phyloP scores from a whole-genome alignment of 2,113 vertebrate species.

The Odontophorus gujanensis region DNA sequence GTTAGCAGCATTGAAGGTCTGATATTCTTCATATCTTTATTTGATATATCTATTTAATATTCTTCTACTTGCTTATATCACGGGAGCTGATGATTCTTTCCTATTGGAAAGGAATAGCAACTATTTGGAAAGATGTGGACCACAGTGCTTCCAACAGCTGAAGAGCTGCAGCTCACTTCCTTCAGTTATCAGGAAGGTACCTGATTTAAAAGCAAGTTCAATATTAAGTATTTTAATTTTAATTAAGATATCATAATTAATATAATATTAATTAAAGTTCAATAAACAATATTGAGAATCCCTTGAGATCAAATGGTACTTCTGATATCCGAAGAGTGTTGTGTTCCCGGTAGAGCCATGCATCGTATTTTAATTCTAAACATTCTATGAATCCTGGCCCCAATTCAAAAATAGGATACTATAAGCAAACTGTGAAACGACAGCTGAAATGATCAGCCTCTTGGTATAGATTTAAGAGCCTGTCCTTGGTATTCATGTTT shows the following conservation, averaged over 20 bases:
- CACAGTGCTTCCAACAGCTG: neutral
- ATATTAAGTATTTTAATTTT: too few relatives aligned
- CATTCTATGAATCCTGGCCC: neutral
- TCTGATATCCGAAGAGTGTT: neutral
- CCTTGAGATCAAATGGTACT: neutral
- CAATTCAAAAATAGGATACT: neutral
- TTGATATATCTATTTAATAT: too few relatives aligned
- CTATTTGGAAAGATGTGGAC: neutral
- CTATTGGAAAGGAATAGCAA: neutral
- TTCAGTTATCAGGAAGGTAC: neutral
- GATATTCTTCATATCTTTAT: neutral
- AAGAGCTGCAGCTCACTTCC: neutral
- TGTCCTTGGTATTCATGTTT: neutral
- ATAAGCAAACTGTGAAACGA: neutral
- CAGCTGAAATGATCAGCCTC: neutral
- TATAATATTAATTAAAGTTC: too few relatives aligned
- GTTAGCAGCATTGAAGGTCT: neutral
- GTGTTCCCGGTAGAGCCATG: neutral
- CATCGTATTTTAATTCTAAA: neutral
- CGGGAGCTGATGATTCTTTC: neutral
- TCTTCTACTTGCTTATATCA: neutral
- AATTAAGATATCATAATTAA: too few relatives aligned
- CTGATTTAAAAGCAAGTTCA: neutral
- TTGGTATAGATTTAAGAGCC: neutral
- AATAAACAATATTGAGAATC: neutral